Percentiles rank a stretch among this genome's conserved stretches.
These are phyloP conservation scores for Silurus meridionalis DNA, from an alignment of 2,113 vertebrate species.

Conservation along the genomic window DNA sequence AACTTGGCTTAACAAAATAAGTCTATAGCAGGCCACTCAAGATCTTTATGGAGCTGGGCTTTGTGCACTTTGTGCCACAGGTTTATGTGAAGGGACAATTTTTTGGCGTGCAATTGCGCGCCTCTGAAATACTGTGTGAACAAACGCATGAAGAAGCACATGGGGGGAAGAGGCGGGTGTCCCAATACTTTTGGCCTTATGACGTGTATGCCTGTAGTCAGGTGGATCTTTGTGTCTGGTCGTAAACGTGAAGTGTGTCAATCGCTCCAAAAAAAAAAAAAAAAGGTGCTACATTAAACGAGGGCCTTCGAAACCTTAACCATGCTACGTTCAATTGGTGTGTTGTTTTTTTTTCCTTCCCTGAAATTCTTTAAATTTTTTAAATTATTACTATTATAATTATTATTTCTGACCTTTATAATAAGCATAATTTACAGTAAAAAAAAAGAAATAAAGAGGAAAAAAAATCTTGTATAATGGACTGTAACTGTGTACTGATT, in stretches of 20 bases:
- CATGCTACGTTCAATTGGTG: slow-evolving; percentile 76
- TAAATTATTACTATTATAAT: background rate
- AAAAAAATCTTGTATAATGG: background rate
- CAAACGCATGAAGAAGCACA: no score
- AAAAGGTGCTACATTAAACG: slow-evolving; percentile 77
- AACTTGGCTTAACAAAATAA: no score
- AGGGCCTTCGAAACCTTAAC: slow-evolving; percentile 81
- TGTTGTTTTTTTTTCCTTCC: slow-evolving; percentile 69
- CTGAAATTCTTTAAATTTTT: background rate
- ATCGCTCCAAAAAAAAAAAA: slow-evolving; percentile 41
- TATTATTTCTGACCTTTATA: slow-evolving; percentile 65
- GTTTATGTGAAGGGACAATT: no score
- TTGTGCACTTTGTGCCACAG: no score
- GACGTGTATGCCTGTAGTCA: no score
- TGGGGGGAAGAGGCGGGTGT: no score
- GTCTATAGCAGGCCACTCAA: no score
- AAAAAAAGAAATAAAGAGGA: background rate
- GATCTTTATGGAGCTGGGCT: no score
- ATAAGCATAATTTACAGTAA: slow-evolving; percentile 44
- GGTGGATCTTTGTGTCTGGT: slow-evolving; percentile 70
- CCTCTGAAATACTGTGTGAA: no score
- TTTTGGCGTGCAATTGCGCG: no score
- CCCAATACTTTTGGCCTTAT: no score
- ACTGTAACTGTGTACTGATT: slow-evolving; percentile 5
- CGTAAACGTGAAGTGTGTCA: slow-evolving; percentile 52